Conservation (phyloP, 2,797 vertebrate genomes). For the Chrosomus eos region DNA sequence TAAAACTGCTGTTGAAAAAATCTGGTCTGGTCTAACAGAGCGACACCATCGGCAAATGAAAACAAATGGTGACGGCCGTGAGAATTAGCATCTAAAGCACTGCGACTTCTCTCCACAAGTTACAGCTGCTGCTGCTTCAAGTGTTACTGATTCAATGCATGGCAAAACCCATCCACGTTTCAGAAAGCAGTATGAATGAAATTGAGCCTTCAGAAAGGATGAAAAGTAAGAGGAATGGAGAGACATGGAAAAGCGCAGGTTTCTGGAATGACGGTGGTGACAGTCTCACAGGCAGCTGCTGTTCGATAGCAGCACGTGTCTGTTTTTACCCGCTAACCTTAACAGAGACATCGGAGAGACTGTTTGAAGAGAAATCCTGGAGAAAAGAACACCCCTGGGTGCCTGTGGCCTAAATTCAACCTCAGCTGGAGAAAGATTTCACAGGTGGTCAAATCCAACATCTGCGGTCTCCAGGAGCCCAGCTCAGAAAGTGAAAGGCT, state of each 20-base stretch:
- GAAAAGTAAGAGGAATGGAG: slow-evolving; percentile 2
- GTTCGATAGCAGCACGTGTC: slow-evolving; percentile 63
- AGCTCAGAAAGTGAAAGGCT: slow-evolving; percentile 61
- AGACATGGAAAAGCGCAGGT: not conserved
- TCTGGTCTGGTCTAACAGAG: slow-evolving; percentile 5
- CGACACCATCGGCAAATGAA: not conserved
- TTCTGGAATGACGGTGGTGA: slow-evolving; percentile 42
- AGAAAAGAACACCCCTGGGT: slow-evolving; percentile 30
- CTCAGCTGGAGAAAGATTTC: slow-evolving; percentile 49
- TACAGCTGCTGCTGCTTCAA: slow-evolving; percentile 8
- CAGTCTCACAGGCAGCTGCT: slow-evolving; percentile 58
- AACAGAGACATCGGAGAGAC: slow-evolving; percentile 33
- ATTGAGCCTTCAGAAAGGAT: slow-evolving; percentile 13
- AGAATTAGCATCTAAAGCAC: slow-evolving; percentile 9
- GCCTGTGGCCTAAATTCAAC: slow-evolving; percentile 41
- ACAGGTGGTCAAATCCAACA: slow-evolving; percentile 46
- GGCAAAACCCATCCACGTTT: slow-evolving; percentile 24
- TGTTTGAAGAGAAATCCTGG: slow-evolving; percentile 36
- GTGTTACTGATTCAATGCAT: slow-evolving; percentile 20
- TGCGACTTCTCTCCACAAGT: slow-evolving; percentile 1
- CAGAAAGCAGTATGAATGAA: slow-evolving; percentile 3
- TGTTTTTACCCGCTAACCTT: slow-evolving; percentile 35
- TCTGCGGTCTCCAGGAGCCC: slow-evolving; percentile 39
- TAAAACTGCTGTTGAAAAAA: slow-evolving; percentile 27
- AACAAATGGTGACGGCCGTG: not conserved